Evolutionary conservation across 2,113 vertebrate genomes (phyloP).

Genomic region (Chamaetylas fuelleborni): DNA sequence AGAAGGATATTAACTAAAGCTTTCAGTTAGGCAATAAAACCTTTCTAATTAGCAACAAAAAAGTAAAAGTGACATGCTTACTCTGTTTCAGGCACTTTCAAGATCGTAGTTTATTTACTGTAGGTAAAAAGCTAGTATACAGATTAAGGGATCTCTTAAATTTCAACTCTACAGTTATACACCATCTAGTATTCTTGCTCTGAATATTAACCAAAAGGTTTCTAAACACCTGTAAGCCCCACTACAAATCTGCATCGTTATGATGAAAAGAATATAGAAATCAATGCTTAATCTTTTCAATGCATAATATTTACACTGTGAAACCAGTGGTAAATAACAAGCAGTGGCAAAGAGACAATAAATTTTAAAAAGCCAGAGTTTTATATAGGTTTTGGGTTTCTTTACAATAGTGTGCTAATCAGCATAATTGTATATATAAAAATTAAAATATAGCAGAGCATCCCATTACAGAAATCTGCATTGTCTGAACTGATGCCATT

Average conservation of each 20-base stretch:
- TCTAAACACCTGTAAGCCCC: slow-evolving; percentile 76
- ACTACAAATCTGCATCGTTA: slow-evolving; percentile 65
- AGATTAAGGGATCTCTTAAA: slow-evolving; percentile 85
- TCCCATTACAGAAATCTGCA: slow-evolving; percentile 73
- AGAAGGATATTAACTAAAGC: slow-evolving; percentile 25
- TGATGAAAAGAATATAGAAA: slow-evolving; percentile 50
- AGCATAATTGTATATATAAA: slow-evolving; percentile 74
- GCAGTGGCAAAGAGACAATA: slow-evolving; percentile 73
- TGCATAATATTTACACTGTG: slow-evolving; percentile 78
- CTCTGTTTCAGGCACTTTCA: slow-evolving; percentile 89
- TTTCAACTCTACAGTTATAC: slow-evolving; percentile 81
- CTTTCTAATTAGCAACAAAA: slow-evolving; percentile 63
- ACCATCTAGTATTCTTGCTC: slow-evolving; percentile 78
- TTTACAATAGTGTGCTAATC: slow-evolving; percentile 70
- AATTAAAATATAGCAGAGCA: slow-evolving; percentile 71
- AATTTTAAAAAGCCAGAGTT: slow-evolving; percentile 70
- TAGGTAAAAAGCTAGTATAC: slow-evolving; percentile 90
- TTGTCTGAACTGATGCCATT: slow-evolving; percentile 66
- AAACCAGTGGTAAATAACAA: slow-evolving; percentile 70
- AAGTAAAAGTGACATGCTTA: slow-evolving; percentile 71
- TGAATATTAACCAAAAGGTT: slow-evolving; percentile 69
- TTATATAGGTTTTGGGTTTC: neutral
- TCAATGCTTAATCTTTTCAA: slow-evolving; percentile 69
- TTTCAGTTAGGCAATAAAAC: slow-evolving; percentile 16
- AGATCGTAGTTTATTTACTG: slow-evolving; percentile 90